Evolutionary conservation across 2,797 vertebrate genomes (phyloP), one percentile per base, ranked within the genome.

Genomic region (Lemur catta): DNA sequence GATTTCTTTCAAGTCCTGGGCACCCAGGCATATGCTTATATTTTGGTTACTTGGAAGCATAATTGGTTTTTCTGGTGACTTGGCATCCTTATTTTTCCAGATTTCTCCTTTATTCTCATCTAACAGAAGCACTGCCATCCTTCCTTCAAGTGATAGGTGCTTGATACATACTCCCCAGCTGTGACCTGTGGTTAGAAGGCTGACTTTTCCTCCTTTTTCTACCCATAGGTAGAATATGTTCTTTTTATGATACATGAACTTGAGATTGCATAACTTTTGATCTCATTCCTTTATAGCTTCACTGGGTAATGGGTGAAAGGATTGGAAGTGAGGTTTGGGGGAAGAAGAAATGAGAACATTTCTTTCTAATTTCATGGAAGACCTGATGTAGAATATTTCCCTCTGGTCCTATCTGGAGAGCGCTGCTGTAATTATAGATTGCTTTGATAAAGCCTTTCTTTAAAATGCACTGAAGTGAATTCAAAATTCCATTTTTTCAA

Each of bases 1-100:
- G 96, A 94, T 96, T 97, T 97, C 97, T 94, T 95, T 95, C 80
- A 95, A 96, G 92, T 72, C 74, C 50, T 93, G 92, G 97, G 84
- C 84, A 95, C 55, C 71, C 52, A 93, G 72, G 81, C 92, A 85
- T 89, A 95, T 89, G 85, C 78, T 80, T 91, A 80, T 92, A 76
- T 87, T 96, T 93, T 96, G 96, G 43, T 81, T 97, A 72, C 85
- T 91, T 95, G 90, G 93, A 85, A 89, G 43, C 79, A 80, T 95
- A 95, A 96, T 86, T 95, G 85, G 84, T 94, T 96, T 95, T 90
- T 97, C 91, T 80, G 81, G 92, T 96, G 92, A 96, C 76, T 95
- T 96, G 93, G 94, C 93, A 96, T 96, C 57, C 57, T 91, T 93
- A 74, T 93, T 95, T 92, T 11, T 80, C 71, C 59, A 48, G 52